Conservation (phyloP, 1,140 invertebrate species). For the Elysia chlorotica region DNA sequence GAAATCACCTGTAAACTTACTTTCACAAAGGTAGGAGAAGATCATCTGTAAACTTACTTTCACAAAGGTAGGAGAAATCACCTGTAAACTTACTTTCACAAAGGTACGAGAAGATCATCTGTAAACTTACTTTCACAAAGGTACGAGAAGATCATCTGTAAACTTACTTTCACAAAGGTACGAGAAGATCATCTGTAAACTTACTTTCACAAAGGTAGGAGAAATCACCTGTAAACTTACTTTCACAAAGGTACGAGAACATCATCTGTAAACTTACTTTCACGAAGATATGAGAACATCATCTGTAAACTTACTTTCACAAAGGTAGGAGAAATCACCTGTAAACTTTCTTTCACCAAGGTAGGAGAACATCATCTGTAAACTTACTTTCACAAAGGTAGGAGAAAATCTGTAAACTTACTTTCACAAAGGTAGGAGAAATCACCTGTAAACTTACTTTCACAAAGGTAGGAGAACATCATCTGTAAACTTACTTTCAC, state of each 20-base stretch:
- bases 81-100: conserved; percentile 80
- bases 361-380: conserved; percentile 74
- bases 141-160: conserved; percentile 75
- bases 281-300: conserved; percentile 75
- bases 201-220: conserved; percentile 81
- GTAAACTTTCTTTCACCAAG: conserved; percentile 83
- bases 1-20: conserved; percentile 77
- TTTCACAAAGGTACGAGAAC: conserved; percentile 77
- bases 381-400: conserved; percentile 83
- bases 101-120: conserved; percentile 76
- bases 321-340: conserved; percentile 75
- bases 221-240: conserved; percentile 77
- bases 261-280: conserved; percentile 81
- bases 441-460: conserved; percentile 81
- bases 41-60: conserved; percentile 81
- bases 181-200: conserved; percentile 73
- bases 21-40: conserved; percentile 77
- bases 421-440: conserved; percentile 78
- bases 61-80: conserved; percentile 75
- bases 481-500: conserved; percentile 81
- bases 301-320: conserved; percentile 81
- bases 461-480: conserved; percentile 75
- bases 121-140: conserved; percentile 83
- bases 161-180: conserved; percentile 83
- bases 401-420: conserved; percentile 76